Conservation (phyloP, 2,113 vertebrate species). For the Gopherus flavomarginatus region DNA sequence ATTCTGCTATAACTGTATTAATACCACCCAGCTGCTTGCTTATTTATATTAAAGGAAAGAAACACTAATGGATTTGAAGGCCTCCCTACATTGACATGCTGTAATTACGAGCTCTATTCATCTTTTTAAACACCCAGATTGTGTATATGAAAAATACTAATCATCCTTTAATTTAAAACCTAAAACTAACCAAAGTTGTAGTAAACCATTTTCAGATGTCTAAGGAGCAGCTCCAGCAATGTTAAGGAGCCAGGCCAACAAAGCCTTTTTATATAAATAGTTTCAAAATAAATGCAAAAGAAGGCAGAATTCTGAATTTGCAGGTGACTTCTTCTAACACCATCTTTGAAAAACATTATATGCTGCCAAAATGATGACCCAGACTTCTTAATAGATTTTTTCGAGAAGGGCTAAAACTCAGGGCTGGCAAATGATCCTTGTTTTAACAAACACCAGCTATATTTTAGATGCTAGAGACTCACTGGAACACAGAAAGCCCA, state of each 20-base stretch:
- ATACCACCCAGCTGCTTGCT: not conserved
- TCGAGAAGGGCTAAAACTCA: not conserved
- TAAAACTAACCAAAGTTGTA: not conserved
- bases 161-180: not conserved
- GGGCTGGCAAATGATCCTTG: not conserved
- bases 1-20: not conserved
- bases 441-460: not conserved
- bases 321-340: not conserved
- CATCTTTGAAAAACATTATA: not conserved
- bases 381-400: not conserved
- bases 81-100: not conserved
- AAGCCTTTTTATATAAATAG: not conserved
- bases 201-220: not conserved
- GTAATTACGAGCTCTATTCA: not conserved
- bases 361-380: not conserved
- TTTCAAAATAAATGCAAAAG: constrained; percentile 27
- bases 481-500: not conserved
- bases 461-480: not conserved
- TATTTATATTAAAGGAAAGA: not conserved
- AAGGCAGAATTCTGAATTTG: not conserved
- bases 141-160: not conserved
- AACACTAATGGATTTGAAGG: not conserved
- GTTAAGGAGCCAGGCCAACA: not conserved
- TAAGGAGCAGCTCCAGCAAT: not conserved
- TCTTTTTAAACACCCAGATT: not conserved